Evolutionary conservation across 2,113 vertebrate genomes (phyloP).

Genomic region (Poicephalus gulielmi): DNA sequence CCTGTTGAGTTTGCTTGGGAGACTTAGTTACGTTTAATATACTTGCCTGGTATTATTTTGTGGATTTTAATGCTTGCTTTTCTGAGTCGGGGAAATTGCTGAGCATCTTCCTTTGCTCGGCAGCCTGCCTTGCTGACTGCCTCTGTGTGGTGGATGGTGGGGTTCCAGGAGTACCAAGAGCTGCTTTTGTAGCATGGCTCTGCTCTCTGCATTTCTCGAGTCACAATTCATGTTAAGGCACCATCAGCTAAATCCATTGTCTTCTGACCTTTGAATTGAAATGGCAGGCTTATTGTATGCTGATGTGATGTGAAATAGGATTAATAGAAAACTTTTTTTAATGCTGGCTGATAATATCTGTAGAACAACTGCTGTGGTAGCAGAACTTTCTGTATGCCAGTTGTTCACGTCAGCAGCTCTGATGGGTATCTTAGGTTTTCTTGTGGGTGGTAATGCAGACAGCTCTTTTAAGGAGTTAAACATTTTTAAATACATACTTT

Average conservation of each 20-base stretch:
- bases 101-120: not conserved
- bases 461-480: not conserved
- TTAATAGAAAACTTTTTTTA: slow-evolving; percentile 1
- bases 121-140: not conserved
- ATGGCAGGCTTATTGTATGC: not conserved
- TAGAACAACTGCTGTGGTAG: not conserved
- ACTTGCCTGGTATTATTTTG: not conserved
- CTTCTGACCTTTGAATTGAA: not conserved
- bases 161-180: not conserved
- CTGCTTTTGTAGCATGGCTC: not conserved
- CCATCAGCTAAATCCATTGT: slow-evolving; percentile 16
- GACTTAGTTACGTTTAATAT: not conserved
- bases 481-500: not conserved
- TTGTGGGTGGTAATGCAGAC: not conserved
- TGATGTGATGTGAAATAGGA: slow-evolving; percentile 27
- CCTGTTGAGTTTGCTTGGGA: not conserved
- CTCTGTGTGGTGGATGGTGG: not conserved
- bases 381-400: not conserved
- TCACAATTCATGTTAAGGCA: not conserved
- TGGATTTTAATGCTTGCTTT: not conserved
- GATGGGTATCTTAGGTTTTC: not conserved
- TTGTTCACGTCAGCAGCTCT: not conserved
- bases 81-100: not conserved
- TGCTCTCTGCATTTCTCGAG: not conserved
- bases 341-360: not conserved